Evolutionary conservation across 2,888 invertebrate genomes (phyloP).

Genomic region (Eupithecia exiguata): DNA sequence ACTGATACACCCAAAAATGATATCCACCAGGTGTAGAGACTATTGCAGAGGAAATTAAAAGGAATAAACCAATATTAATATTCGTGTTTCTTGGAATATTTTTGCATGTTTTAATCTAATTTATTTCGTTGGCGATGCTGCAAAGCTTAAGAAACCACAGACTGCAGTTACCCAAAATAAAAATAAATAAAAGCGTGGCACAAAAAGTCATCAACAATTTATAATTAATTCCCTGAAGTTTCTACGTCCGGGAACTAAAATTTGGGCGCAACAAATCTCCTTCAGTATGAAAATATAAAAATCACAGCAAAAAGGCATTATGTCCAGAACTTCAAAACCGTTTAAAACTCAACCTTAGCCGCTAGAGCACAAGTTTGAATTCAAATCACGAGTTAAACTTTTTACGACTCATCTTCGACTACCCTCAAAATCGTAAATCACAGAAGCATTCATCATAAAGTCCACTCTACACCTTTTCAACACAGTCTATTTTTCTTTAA

Average conservation of each 20-base stretch:
- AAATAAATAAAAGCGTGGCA: neutral
- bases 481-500: constrained; percentile 34
- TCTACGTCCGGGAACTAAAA: constrained; percentile 48
- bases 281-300: constrained; percentile 76
- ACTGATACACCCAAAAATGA: no score
- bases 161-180: neutral
- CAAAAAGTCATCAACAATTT: constrained; percentile 34
- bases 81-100: no score
- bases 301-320: constrained; percentile 62
- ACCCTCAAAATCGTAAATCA: constrained; percentile 19
- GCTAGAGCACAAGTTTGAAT: constrained; percentile 41
- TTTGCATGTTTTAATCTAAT: neutral
- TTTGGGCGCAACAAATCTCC: constrained; percentile 72
- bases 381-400: constrained; percentile 44
- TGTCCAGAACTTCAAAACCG: constrained; percentile 41
- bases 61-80: no score
- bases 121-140: neutral
- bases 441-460: constrained; percentile 1
- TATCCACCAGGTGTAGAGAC: no score
- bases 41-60: no score
- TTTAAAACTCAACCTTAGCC: constrained; percentile 50
- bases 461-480: rapidly evolving
- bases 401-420: constrained; percentile 45
- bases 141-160: neutral
- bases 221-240: constrained; percentile 32